Conservation (phyloP, 2,797 vertebrate genomes). For the Danio aesculapii region DNA sequence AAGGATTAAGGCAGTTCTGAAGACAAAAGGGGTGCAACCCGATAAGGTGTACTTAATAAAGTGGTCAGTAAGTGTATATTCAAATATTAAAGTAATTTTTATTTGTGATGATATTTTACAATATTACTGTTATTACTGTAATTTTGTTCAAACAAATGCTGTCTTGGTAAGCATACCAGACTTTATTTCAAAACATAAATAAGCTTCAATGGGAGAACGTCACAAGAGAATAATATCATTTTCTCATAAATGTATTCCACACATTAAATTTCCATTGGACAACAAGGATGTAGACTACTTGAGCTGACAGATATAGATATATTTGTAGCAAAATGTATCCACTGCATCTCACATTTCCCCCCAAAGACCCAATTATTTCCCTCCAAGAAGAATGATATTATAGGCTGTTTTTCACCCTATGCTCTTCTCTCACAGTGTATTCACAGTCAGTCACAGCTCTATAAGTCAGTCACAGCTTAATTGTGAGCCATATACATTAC, state of each 20-base stretch:
- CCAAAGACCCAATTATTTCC: neutral
- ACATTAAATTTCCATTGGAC: neutral
- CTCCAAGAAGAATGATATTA: constrained; percentile 7
- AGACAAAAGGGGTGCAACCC: no score
- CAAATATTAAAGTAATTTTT: no score
- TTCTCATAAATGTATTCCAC: neutral
- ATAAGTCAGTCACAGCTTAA: neutral
- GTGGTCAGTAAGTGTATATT: no score
- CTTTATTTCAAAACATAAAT: no score
- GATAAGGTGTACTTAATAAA: no score
- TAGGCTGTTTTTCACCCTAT: neutral
- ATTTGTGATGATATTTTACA: no score
- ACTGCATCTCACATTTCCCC: constrained; percentile 5
- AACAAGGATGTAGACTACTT: neutral
- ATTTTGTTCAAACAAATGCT: no score
- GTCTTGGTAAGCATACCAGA: no score
- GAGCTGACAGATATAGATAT: neutral
- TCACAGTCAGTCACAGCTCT: neutral
- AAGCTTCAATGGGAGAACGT: no score
- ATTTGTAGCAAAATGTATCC: neutral
- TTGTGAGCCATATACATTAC: neutral
- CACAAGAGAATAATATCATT: no score
- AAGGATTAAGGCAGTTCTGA: no score
- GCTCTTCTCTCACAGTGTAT: neutral
- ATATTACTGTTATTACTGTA: no score